Base-by-base conservation (phyloP, 2,888 invertebrate genomes). In the Diachrysia chrysitis region DNA sequence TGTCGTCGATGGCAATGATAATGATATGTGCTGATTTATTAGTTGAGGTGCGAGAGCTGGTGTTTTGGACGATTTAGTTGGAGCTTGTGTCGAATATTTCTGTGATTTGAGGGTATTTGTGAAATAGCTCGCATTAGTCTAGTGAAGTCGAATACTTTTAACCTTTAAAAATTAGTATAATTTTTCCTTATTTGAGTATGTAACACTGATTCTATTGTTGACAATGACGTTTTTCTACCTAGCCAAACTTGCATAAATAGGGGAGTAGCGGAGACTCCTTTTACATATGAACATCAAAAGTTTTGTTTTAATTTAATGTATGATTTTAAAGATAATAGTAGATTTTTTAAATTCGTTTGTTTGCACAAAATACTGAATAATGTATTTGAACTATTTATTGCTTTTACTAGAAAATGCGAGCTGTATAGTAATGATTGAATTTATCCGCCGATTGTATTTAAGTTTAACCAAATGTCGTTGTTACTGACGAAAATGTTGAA, bases 361-460 rank as follows among this genome's bases (percentile, higher is more conserved):
- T 37, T 37, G 42, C 42, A 42, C 42, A 42, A 42, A n/a, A 5
- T n/a, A n/a, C 4, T 42, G 4, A 42, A 16, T 16, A n/a, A n/a
- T n/a, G n/a, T n/a, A n/a, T n/a, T n/a, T n/a, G n/a, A n/a, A n/a
- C n/a, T n/a, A n/a, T n/a, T n/a, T 1, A 19, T 19, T 19, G 9
- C 9, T 48, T 19, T 0, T 9, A 9, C 10, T 12, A 12, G 48
- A 21, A 12, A 21, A 66, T 66, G 63, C 35, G n/a, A 64, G 60
- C 62, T 25, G 58, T 68, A 63, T 64, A 67, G 56, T 69, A 60
- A 73, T 77, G 66, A 81, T 81, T 81, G 69, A 82, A 79, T 78
- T 75, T 76, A 83, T 82, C 88, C 87, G 86, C 87, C 86, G 88
- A 87, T 79, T 77, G 79, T 81, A 80, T 76, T 78, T 85, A 84